Conservation (phyloP, 2,797 vertebrate species). For the Lagocephalus sceleratus region DNA sequence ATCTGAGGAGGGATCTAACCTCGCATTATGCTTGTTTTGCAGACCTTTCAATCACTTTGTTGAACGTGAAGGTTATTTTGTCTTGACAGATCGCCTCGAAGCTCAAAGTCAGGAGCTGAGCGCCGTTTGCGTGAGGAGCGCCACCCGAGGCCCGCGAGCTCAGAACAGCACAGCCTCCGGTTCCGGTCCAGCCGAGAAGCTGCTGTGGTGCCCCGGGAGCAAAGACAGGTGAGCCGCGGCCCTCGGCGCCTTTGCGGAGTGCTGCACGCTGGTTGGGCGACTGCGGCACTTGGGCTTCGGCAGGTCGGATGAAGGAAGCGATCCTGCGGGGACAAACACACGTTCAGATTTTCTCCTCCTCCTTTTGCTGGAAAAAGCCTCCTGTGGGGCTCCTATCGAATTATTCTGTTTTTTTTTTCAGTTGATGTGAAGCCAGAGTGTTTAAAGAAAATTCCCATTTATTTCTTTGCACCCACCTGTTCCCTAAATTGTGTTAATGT, state of each 20-base stretch:
- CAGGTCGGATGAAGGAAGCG: constrained; percentile 38
- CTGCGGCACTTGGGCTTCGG: constrained; percentile 39
- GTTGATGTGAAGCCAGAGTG: too few species aligned
- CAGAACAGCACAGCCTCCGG: constrained; percentile 76
- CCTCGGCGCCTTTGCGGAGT: constrained; percentile 47
- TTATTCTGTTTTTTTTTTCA: too few species aligned
- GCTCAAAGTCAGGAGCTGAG: constrained; percentile 19
- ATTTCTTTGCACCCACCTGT: too few species aligned
- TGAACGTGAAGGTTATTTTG: too few species aligned
- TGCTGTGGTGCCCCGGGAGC: constrained; percentile 55
- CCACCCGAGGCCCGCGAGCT: constrained; percentile 49
- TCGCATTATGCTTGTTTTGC: too few species aligned
- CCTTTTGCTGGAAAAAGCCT: constrained; percentile 13
- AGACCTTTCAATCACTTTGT: too few species aligned
- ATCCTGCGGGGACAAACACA: constrained; percentile 48
- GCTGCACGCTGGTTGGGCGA: constrained; percentile 54
- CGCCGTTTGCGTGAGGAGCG: constrained; percentile 31
- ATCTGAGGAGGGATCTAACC: not conserved
- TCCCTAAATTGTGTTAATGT: too few species aligned
- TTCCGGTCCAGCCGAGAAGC: constrained; percentile 57
- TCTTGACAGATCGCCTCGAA: too few species aligned
- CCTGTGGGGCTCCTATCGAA: constrained; percentile 1
- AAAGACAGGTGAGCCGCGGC: constrained; percentile 39
- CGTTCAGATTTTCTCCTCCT: constrained; percentile 29
- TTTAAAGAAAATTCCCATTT: too few species aligned